These are phyloP conservation scores for Plectropomus leopardus DNA, from an alignment of 2,113 vertebrate genomes.

Conservation along the genomic window DNA sequence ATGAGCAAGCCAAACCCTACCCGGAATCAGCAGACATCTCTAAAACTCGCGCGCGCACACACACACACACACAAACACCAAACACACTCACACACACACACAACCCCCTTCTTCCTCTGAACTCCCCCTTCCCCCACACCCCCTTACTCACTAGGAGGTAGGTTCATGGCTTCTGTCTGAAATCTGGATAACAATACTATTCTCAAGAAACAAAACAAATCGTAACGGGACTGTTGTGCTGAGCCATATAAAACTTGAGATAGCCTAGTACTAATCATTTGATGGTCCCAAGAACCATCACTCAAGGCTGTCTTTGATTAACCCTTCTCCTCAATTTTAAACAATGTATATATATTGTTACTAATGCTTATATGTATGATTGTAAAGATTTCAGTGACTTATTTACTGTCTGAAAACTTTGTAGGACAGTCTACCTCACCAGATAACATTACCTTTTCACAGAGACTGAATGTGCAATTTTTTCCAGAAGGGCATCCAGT, in stretches of 20 bases:
- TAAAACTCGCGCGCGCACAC: too few species aligned
- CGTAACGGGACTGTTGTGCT: slow-evolving; percentile 22
- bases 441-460: slow-evolving; percentile 85
- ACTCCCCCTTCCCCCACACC: slow-evolving; percentile 61
- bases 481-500: slow-evolving; percentile 88
- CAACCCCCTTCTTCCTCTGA: slow-evolving; percentile 68
- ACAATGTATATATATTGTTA: slow-evolving; percentile 9
- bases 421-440: neutral
- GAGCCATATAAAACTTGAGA: slow-evolving; percentile 8
- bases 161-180: slow-evolving; percentile 68
- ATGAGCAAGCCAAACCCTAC: slow-evolving; percentile 52
- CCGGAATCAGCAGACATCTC: slow-evolving; percentile 61
- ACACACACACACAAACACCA: too few species aligned
- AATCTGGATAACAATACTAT: slow-evolving; percentile 74
- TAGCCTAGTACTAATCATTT: slow-evolving; percentile 21
- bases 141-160: slow-evolving; percentile 77
- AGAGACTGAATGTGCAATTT: slow-evolving; percentile 87
- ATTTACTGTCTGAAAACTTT: slow-evolving; percentile 27
- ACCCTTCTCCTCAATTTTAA: neutral
- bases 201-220: slow-evolving; percentile 55
- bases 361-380: neutral
- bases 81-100: too few species aligned
- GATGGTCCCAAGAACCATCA: slow-evolving; percentile 40
- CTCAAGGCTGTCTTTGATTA: slow-evolving; percentile 29
- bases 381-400: neutral